Evolutionary conservation across 2,113 vertebrate genomes (phyloP), one percentile per base, ranked within the genome.

Genomic region (Periophthalmodon schlosseri): DNA sequence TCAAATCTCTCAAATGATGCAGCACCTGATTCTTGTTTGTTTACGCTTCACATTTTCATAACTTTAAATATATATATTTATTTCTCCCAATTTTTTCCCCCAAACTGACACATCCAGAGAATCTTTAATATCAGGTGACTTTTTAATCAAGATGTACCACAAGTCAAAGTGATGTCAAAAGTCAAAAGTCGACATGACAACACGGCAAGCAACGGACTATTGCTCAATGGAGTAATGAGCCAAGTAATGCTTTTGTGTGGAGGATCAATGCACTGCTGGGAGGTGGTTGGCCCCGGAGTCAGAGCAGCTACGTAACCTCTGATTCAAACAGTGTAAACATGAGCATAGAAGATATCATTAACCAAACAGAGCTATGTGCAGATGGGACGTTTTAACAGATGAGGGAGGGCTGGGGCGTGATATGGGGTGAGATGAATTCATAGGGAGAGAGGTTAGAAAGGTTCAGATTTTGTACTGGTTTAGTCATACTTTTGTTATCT

Each of bases 341-440:
- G 58, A 69, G 13, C 23, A 21, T 20, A 54, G 69, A 82, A 65
- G 79, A 74, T 70, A 80, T 72, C 77, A 74, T 69, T 79, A 78
- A 82, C 68, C 80, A 85, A 83, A 79, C 77, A 86, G 23, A 66
- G 33, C 83, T 52, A 78, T 76, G 76, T 78, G 79, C 52, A 28
- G 21, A 73, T 65, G 77, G 58, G 24, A 60, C 46, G 73, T 64
- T 0, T 15, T 21, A 16, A 65, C 78, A 85, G 85, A 86, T 68
- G 82, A 65, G 46, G 67, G 64, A 73, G 80, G 74, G 72, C 73
- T 72, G 33, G 70, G 56, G 7, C 10, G 47, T 16, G 9, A 68
- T 54, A 21, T 56, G n/a, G 20, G 9, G 74, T 54, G 63, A 77
- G 74, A 24, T 46, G 21, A 71, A 79, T 77, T 46, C 33, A 85